phyloP scores from a whole-genome alignment of 2,797 vertebrate genomes.

The Gorsachius magnificus region DNA sequence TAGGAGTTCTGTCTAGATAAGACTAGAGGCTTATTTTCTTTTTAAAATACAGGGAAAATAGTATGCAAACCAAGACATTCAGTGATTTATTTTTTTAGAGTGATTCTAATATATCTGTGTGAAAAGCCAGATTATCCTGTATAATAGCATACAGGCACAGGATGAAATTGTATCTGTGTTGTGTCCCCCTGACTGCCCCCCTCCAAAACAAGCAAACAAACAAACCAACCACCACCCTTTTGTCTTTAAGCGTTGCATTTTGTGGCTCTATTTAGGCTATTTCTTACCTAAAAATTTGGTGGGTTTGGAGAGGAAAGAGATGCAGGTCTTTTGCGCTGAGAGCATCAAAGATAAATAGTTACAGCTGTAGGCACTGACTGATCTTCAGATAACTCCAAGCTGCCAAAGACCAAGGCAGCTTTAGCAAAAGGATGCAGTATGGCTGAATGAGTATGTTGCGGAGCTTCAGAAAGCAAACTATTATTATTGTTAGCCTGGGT shows the following conservation, averaged over 20 bases:
- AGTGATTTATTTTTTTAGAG: neutral
- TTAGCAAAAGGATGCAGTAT: neutral
- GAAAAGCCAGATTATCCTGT: neutral
- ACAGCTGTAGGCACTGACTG: neutral
- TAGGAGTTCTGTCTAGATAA: neutral
- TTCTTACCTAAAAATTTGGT: neutral
- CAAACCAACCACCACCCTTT: neutral
- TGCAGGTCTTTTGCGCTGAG: neutral
- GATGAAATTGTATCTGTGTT: neutral
- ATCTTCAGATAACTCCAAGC: neutral
- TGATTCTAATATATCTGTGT: neutral
- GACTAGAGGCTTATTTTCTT: neutral
- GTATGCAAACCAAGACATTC: neutral
- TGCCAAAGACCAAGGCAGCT: neutral
- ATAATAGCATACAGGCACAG: neutral
- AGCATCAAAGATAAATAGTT: neutral
- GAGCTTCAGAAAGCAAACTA: neutral
- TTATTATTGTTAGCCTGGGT: neutral
- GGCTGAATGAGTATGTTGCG: accelerated
- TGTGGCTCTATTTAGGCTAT: neutral
- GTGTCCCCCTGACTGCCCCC: accelerated
- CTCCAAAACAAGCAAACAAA: accelerated
- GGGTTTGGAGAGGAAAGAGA: neutral
- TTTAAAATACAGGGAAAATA: neutral
- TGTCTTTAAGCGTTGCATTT: neutral